Evolutionary conservation across 2,113 vertebrate genomes (phyloP), one percentile per base, ranked within the genome.

Genomic region (Oncorhynchus nerka): DNA sequence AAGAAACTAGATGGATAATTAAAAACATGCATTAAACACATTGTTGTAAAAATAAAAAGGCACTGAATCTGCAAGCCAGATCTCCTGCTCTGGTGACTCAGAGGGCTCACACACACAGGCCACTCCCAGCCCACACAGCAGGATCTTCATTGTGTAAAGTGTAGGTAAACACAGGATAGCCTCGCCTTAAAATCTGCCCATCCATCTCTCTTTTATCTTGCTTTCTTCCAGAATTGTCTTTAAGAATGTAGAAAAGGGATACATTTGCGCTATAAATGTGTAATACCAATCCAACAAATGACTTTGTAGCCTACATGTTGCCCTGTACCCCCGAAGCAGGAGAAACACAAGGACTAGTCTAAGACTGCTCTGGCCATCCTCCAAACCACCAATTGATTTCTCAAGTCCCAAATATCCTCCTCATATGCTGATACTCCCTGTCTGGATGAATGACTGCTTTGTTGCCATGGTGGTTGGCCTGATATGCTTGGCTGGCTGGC

Each of bases 381-480:
- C 85, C 90, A 80, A 75, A 84, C 79, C 81, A 80, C 80, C 85
- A 90, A 92, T 92, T 90, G 86, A 92, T 55, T 55, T 55, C 51
- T 55, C 51, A 55, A 55, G 49, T 5, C 13, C 49, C 49, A 55
- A 55, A 55, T 55, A 19, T 19, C 16, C 1, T 55, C 13, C 5
- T 55, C 51, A 55, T 55, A 19, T 55, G 15, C 51, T 19, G 4
- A 55, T 55, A 55, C 51, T 19, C 5, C 16, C 3, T 55, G 51
- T 55, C 16, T 55, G 51, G 51, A 55, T 19, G 51, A 55, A 55
- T 19, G 51, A 55, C 51, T 55, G 51, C 4, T 19, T 55, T 55
- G 51, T 55, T 55, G 51, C 51, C 51, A 55, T 11, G 51, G 3
- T 4, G 51, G 1, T 55, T 55, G 51, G 16, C 16, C 51, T 55